These are phyloP conservation scores for Platorchestia sp. DNA, from an alignment of 1,140 invertebrate genomes.

Conservation along the genomic window DNA sequence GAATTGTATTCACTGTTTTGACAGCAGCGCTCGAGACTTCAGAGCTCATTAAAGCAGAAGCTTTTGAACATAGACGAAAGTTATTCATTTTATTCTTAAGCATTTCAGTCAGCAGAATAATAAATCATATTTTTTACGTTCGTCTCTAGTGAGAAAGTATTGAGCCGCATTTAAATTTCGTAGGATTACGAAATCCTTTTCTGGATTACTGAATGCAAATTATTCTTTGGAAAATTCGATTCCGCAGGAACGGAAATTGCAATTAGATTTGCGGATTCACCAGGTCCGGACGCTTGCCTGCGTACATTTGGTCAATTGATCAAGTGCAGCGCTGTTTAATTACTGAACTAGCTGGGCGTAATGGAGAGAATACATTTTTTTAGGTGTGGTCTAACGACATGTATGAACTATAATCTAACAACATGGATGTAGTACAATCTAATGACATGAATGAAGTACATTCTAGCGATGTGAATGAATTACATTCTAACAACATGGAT, in stretches of 20 bases:
- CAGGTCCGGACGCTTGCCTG: neutral
- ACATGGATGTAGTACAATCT: too few relatives aligned
- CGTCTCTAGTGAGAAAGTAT: too few relatives aligned
- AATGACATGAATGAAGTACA: too few relatives aligned
- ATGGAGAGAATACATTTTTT: neutral
- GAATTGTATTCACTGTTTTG: too few relatives aligned
- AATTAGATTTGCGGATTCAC: neutral
- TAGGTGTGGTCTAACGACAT: too few relatives aligned
- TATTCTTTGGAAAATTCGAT: neutral
- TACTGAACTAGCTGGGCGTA: neutral
- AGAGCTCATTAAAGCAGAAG: too few relatives aligned
- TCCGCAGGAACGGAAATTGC: neutral
- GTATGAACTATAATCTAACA: too few relatives aligned
- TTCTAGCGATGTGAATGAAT: too few relatives aligned
- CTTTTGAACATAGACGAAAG: too few relatives aligned
- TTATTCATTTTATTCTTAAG: neutral
- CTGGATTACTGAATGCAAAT: neutral
- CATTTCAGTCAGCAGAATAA: neutral
- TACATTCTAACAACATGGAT: too few relatives aligned
- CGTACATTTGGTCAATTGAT: neutral
- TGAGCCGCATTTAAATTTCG: neutral
- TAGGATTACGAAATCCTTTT: neutral
- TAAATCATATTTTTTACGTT: neutral
- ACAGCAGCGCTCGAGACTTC: too few relatives aligned
- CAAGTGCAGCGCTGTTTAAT: neutral